These are phyloP conservation scores for Donacobius atricapilla DNA, from an alignment of 2,113 vertebrate genomes.

Conservation along the genomic window DNA sequence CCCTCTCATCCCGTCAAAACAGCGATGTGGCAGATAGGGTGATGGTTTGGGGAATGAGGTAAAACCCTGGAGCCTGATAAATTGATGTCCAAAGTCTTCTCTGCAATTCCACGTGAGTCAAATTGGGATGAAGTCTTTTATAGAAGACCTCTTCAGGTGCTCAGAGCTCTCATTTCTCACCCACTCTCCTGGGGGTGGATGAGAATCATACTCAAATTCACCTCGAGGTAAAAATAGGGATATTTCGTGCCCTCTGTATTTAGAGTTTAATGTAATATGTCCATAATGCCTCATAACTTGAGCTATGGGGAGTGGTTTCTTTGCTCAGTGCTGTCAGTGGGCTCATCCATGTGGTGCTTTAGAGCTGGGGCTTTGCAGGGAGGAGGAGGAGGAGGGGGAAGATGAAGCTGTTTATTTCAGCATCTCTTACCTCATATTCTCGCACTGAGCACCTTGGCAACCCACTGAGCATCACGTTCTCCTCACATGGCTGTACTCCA, in stretches of 20 bases:
- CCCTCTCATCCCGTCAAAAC: neutral
- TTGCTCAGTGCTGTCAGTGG: neutral
- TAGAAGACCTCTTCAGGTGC: neutral
- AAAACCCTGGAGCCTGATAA: neutral
- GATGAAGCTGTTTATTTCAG: neutral
- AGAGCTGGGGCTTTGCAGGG: neutral
- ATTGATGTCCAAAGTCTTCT: neutral
- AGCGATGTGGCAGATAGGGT: neutral
- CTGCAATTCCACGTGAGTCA: neutral
- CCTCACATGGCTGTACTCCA: neutral
- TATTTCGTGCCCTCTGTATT: neutral
- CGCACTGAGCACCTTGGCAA: neutral
- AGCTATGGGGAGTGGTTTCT: neutral
- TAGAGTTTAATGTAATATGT: neutral
- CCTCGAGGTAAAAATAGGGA: neutral
- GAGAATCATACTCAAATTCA: neutral
- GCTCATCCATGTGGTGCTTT: neutral
- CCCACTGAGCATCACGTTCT: neutral
- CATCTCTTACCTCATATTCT: neutral
- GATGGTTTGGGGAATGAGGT: neutral
- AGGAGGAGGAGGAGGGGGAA: neutral
- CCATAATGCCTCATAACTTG: neutral
- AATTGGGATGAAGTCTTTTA: neutral
- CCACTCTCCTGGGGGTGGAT: neutral
- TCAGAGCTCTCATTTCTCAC: neutral